A percentile compares a stretch with the other conserved stretches of the same genome.
Conservation (phyloP, 2,888 invertebrate genomes). For the Halocaridina rubra region DNA sequence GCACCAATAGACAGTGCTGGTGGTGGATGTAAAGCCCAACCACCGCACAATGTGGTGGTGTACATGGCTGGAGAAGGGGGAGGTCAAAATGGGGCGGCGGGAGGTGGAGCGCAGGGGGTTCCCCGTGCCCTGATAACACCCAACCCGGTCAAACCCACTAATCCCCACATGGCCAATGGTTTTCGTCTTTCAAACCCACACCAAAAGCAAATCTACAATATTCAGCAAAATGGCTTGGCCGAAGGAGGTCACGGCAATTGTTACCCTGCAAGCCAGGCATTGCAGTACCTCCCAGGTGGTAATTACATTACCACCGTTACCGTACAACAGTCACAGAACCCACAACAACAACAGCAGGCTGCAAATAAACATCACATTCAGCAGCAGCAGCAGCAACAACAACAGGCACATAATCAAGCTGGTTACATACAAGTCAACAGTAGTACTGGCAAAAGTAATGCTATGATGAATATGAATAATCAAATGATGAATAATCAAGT, state of each 20-base stretch:
- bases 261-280: constrained; percentile 34
- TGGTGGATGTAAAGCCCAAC: constrained; percentile 34
- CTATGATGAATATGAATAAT: neutral
- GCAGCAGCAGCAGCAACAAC: neutral
- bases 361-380: constrained; percentile 11
- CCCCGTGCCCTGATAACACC: constrained; percentile 53
- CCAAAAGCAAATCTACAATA: constrained; percentile 34
- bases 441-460: neutral
- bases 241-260: constrained; percentile 37
- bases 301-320: constrained; percentile 51
- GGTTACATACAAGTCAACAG: neutral
- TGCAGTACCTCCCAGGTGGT: constrained; percentile 52
- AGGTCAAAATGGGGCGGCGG: constrained; percentile 20
- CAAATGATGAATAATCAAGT: constrained; percentile 10
- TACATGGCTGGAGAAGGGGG: constrained; percentile 53
- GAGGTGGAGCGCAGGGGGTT: constrained; percentile 12
- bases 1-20: constrained; percentile 50
- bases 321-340: constrained; percentile 39
- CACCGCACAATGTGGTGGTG: constrained; percentile 57
- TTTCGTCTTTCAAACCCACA: constrained; percentile 42
- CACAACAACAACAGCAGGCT: constrained; percentile 13
- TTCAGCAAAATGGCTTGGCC: too few relatives aligned
- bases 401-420: neutral
- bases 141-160: constrained; percentile 50
- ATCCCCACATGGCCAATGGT: constrained; percentile 54